A percentile compares a stretch with the other conserved stretches of the same genome.
Evolutionary conservation across 2,797 vertebrate species (phyloP).

Genomic region (Australoheros facetus): DNA sequence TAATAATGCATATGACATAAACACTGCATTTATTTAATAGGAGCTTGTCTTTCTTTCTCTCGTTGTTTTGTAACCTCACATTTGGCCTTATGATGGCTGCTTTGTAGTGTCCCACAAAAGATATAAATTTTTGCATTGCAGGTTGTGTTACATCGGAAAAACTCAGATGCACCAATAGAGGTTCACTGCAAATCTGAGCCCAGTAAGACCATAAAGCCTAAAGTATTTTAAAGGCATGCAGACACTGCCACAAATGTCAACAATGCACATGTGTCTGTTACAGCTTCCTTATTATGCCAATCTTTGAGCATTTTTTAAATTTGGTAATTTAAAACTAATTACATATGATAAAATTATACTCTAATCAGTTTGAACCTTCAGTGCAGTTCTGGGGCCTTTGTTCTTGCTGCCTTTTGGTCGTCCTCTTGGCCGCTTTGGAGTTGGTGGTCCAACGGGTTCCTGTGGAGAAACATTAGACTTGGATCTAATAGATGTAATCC

Average conservation of each 20-base stretch:
- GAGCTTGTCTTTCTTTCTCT: slow-evolving; percentile 5
- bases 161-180: not conserved
- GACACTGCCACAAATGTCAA: not conserved
- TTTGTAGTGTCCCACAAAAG: not conserved
- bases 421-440: slow-evolving; percentile 84
- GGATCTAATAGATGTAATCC: not conserved
- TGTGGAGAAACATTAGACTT: slow-evolving; percentile 43
- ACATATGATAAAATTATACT: not conserved
- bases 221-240: not conserved
- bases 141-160: not conserved
- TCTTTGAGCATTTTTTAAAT: not conserved
- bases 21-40: slow-evolving; percentile 12
- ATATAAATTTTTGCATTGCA: not conserved
- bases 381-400: slow-evolving; percentile 76
- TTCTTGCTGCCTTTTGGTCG: slow-evolving; percentile 85
- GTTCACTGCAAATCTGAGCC: not conserved
- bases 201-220: not conserved
- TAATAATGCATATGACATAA: not conserved
- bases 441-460: slow-evolving; percentile 80
- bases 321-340: not conserved
- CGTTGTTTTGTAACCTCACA: slow-evolving; percentile 10
- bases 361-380: slow-evolving; percentile 69
- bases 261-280: not conserved
- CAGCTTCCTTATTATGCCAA: not conserved
- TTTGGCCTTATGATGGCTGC: not conserved